Evolutionary conservation across 92 coral and sea anemone genomes (phyloP).

Genomic region (Palythoa grandiflora): DNA sequence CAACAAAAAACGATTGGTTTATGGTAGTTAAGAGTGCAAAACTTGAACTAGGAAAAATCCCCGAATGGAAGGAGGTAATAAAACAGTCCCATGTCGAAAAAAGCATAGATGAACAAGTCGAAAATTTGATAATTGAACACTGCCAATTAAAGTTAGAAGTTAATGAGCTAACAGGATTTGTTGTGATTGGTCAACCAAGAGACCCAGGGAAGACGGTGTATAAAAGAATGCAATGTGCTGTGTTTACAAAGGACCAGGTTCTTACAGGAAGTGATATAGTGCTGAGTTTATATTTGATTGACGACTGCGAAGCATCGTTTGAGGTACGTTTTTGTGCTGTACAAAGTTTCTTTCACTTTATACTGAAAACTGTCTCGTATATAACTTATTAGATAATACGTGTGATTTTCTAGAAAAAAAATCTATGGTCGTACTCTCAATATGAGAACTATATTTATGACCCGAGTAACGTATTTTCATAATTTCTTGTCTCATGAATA

Average conservation of each 20-base stretch:
- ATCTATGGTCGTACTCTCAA: no score
- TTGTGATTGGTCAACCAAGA: conserved; percentile 64
- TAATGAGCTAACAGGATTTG: conserved; percentile 51
- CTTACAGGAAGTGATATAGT: conserved; percentile 49
- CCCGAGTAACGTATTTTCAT: no score
- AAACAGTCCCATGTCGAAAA: neutral
- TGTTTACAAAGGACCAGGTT: conserved; percentile 60
- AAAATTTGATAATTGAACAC: conserved; percentile 5
- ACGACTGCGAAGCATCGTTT: conserved; percentile 82
- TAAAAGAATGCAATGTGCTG: conserved; percentile 78
- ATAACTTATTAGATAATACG: no score
- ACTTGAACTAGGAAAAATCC: neutral
- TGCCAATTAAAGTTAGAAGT: conserved; percentile 59
- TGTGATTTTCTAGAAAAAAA: no score
- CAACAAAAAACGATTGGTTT: conserved; percentile 57
- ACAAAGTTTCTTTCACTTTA: neutral
- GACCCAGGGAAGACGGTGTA: conserved; percentile 46
- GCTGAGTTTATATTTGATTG: conserved; percentile 63
- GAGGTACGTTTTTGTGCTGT: conserved; percentile 53
- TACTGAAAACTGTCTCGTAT: no score
- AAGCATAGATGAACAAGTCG: neutral
- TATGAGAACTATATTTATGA: no score
- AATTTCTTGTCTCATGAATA: no score
- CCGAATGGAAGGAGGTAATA: conserved; percentile 26
- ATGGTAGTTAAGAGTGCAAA: conserved; percentile 38